Evolutionary conservation across 1,140 invertebrate genomes (phyloP).

Genomic region (Drosophila guanche): DNA sequence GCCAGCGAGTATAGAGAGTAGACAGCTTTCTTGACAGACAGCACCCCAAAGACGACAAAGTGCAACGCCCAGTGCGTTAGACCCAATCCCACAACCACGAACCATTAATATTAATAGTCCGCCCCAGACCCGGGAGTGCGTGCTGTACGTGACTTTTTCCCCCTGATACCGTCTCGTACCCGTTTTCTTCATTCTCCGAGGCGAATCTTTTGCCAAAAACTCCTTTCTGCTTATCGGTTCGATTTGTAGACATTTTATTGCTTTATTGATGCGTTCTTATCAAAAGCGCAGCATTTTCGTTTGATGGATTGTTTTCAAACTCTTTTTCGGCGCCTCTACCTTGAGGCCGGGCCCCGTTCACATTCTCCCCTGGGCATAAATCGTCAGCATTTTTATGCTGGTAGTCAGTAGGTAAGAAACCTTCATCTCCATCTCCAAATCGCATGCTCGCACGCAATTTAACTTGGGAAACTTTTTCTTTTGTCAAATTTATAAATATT

Average conservation of each 20-base stretch:
- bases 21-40: constrained; percentile 60
- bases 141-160: constrained; percentile 81
- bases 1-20: neutral
- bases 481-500: constrained; percentile 68
- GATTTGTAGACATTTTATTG: constrained; percentile 82
- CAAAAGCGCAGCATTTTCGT: constrained; percentile 71
- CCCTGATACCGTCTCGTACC: constrained; percentile 41
- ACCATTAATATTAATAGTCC: constrained; percentile 82
- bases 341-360: constrained; percentile 31
- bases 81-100: constrained; percentile 23
- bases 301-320: constrained; percentile 75
- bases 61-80: constrained; percentile 80
- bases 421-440: constrained; percentile 21
- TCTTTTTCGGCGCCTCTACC: constrained; percentile 30
- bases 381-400: constrained; percentile 79
- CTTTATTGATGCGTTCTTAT: constrained; percentile 82
- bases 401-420: constrained; percentile 57
- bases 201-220: constrained; percentile 58
- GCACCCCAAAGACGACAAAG: constrained; percentile 17
- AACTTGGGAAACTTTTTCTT: constrained; percentile 76
- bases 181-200: constrained; percentile 47
- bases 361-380: constrained; percentile 29
- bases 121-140: constrained; percentile 37
- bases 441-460: constrained; percentile 62
- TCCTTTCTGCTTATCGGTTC: constrained; percentile 64